A percentile compares a stretch with the other conserved stretches of the same genome.
Conservation (phyloP, 2,797 vertebrate genomes). For the Meriones psammophilus region DNA sequence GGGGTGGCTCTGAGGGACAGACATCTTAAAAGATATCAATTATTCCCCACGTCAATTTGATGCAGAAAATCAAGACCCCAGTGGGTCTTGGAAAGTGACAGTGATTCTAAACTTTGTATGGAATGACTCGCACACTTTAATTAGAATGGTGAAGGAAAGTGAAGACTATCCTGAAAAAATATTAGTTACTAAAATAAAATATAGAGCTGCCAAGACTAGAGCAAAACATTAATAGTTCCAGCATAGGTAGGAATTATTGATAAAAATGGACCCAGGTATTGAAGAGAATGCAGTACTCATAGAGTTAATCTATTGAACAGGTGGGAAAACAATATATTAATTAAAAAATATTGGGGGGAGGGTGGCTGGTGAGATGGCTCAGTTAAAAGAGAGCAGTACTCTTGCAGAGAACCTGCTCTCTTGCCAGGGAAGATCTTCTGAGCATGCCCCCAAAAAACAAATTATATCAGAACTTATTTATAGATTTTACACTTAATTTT, state of each 20-base stretch:
- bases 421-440: not conserved
- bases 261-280: not conserved
- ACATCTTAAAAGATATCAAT: not conserved
- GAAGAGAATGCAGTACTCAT: not conserved
- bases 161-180: not conserved
- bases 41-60: not conserved
- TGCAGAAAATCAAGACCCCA: not conserved
- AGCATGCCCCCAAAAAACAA: not conserved
- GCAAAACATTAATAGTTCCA: not conserved
- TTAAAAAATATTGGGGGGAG: not conserved
- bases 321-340: not conserved
- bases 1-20: not conserved
- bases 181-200: not conserved
- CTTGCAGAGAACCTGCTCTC: not conserved
- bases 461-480: not conserved
- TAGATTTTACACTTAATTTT: not conserved
- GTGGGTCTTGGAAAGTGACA: not conserved
- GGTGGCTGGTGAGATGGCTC: not conserved
- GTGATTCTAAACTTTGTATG: not conserved
- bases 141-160: not conserved
- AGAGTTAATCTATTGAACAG: not conserved
- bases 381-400: not conserved
- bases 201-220: not conserved
- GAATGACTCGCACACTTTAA: not conserved
- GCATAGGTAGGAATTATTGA: not conserved